Evolutionary conservation across 2,797 vertebrate species (phyloP).

Genomic region (Masticophis lateralis): DNA sequence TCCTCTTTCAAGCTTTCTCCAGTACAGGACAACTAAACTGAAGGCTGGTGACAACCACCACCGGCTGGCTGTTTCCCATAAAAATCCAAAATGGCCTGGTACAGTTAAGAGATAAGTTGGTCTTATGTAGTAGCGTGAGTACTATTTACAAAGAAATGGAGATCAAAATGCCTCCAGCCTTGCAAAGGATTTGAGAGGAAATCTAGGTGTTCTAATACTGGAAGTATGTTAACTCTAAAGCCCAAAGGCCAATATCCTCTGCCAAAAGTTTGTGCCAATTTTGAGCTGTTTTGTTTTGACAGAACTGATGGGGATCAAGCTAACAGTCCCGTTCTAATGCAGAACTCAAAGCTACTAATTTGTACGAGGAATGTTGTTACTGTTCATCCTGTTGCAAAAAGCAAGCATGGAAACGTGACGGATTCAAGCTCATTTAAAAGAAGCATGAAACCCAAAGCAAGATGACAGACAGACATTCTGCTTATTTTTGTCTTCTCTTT

Average conservation of each 20-base stretch:
- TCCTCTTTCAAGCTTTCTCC: not conserved
- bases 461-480: slow-evolving; percentile 46
- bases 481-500: slow-evolving; percentile 46
- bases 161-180: not conserved
- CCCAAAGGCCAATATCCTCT: not conserved
- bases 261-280: not conserved
- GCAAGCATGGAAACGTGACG: not conserved
- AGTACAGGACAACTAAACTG: not conserved
- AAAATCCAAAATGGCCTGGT: not conserved
- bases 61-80: not conserved
- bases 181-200: not conserved
- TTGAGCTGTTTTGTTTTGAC: not conserved
- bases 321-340: not conserved
- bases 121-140: not conserved
- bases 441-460: slow-evolving; percentile 17
- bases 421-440: not conserved
- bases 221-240: not conserved
- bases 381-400: too few relatives aligned
- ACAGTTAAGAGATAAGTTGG: not conserved
- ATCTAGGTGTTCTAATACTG: not conserved
- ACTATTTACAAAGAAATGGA: not conserved
- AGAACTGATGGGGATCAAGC: not conserved
- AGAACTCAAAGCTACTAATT: not conserved
- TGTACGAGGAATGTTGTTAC: not conserved
- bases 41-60: not conserved